Base-by-base conservation (phyloP, 2,797 vertebrate species). In the Erpetoichthys calabaricus region DNA sequence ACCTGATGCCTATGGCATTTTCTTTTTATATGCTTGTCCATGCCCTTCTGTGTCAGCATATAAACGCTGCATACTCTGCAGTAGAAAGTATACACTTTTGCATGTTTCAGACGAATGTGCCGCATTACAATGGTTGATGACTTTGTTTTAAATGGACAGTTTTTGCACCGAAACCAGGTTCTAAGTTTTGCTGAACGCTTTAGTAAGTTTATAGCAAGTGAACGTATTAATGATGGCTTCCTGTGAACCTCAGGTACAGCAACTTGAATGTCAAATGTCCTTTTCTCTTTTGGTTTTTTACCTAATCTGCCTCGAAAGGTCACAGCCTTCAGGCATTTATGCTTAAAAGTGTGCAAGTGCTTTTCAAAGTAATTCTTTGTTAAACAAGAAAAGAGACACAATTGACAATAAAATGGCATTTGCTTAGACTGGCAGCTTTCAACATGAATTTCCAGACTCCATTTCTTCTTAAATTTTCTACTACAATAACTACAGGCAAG, bases 11-110 rank as follows among this genome's bases (percentile, higher is more conserved):
- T 79, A 74, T 98, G 93, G 52, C 82, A 84, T 43, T 89, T 88
- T 55, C 91, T 89, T 63, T 80, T 85, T 65, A 96, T 84, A 70
- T 96, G 96, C 9, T 76, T 73, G 51, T 90, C 85, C 94, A 98
- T 98, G 64, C 89, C 92, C 65, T 91, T 85, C 45, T 82, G 80
- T 51, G 92, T 91, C 66, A 90, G 74, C 0, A 90, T 84, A 67
- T 90, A 90, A 56, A 93, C 87, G 68, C 89, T 84, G 51, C 96
- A 98, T 0, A 87, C 75, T 73, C 86, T 91, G 71, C 95, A 98
- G 55, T 88, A 87, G 63, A 88, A 91, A 76, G 91, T 89, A 67
- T 88, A 79, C 57, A 84, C 81, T 4, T 83, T 80, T 0, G 82
- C 81, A 59, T 97, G 94, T 56, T 89, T 83, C 25, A 84, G 77